phyloP scores from a whole-genome alignment of 2,113 vertebrate genomes.

The Fulica atra region DNA sequence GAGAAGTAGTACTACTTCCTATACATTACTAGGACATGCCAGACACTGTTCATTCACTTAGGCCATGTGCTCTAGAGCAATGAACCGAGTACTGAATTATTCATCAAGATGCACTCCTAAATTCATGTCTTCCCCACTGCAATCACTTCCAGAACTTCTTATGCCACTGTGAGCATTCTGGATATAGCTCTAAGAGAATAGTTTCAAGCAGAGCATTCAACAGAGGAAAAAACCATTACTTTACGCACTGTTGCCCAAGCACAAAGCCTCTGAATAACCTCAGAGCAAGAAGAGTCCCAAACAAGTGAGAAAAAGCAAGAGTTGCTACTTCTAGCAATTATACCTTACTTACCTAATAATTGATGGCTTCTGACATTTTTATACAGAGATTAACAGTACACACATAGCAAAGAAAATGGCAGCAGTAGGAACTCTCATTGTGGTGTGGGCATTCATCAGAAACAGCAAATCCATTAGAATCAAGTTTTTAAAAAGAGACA shows the following conservation, averaged over 20 bases:
- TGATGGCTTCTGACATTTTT: background rate
- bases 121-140: background rate
- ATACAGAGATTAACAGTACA: slow-evolving; percentile 12
- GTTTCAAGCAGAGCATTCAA: background rate
- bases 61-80: background rate
- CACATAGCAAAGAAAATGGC: background rate
- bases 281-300: background rate
- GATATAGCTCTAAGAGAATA: background rate
- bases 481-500: background rate
- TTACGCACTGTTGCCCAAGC: background rate
- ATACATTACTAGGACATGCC: accelerated
- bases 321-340: slow-evolving; percentile 41
- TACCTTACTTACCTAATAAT: slow-evolving; percentile 45
- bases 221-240: background rate
- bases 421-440: background rate
- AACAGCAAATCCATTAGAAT: slow-evolving; percentile 20
- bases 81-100: background rate
- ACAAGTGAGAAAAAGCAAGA: slow-evolving; percentile 14
- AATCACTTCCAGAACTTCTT: background rate
- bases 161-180: background rate
- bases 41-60: background rate
- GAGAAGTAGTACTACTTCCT: background rate
- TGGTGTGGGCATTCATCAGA: background rate
- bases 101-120: background rate
- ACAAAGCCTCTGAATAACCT: background rate